Conservation (phyloP, 2,113 vertebrate species). For the Chamaea fasciata region DNA sequence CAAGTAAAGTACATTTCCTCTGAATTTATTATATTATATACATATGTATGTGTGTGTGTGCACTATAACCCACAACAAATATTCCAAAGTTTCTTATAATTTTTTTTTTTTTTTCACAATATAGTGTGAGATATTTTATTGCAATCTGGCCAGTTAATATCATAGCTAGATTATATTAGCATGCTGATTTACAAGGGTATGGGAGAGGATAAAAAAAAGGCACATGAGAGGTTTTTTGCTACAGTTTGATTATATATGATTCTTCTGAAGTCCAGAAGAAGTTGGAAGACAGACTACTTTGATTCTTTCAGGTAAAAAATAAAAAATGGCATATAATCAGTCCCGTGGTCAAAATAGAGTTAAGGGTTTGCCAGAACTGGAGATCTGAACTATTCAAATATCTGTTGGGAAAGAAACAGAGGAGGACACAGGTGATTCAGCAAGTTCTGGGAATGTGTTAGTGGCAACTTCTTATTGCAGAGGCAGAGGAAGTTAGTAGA, state of each 20-base stretch:
- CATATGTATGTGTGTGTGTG: neutral
- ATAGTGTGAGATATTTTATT: neutral
- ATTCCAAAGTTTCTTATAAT: neutral
- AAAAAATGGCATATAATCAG: neutral
- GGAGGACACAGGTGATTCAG: neutral
- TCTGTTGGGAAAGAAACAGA: neutral
- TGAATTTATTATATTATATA: neutral
- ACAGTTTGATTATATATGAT: neutral
- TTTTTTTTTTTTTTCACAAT: neutral
- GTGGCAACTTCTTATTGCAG: neutral
- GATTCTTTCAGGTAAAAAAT: neutral
- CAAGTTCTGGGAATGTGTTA: conserved; percentile 13
- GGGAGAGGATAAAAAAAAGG: neutral
- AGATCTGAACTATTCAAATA: neutral
- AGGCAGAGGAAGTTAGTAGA: conserved; percentile 8
- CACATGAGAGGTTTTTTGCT: neutral
- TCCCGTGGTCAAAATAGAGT: neutral
- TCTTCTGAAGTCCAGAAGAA: neutral
- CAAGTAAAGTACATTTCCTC: neutral
- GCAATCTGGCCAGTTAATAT: neutral
- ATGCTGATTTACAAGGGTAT: neutral
- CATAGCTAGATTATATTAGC: neutral
- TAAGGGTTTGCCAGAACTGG: neutral
- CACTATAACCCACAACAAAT: neutral
- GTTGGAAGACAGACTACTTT: neutral